Conservation (phyloP, 2,797 vertebrate genomes). For the Alcedo atthis region DNA sequence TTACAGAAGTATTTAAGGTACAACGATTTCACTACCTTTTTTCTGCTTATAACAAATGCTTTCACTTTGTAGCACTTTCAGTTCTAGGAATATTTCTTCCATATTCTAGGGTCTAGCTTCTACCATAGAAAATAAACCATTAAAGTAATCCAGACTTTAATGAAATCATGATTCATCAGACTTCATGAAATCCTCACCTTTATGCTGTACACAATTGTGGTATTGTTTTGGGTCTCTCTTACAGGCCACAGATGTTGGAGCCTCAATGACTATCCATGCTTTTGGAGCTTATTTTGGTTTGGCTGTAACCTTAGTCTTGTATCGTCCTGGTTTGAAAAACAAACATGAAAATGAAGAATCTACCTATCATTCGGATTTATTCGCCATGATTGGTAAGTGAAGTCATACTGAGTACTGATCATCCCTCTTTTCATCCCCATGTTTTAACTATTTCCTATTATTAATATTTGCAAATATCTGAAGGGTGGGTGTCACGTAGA, state of each 20-base stretch:
- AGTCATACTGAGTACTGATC: fast-evolving
- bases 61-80: background rate
- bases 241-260: conserved; percentile 91
- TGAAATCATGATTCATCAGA: no score
- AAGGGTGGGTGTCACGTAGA: no score
- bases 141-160: background rate
- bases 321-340: conserved; percentile 81
- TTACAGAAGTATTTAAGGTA: conserved; percentile 68
- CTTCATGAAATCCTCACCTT: background rate
- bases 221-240: background rate
- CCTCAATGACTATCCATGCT: conserved; percentile 95
- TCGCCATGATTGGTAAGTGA: conserved; percentile 95
- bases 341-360: conserved; percentile 90
- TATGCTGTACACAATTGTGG: background rate
- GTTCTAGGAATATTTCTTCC: no score
- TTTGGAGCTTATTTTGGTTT: conserved; percentile 97
- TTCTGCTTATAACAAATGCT: background rate
- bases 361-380: conserved; percentile 91
- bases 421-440: background rate
- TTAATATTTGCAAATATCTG: no score
- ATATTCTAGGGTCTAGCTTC: background rate
- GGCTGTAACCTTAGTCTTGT: conserved; percentile 84
- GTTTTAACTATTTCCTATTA: background rate
- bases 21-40: background rate
- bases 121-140: background rate